Percentiles rank a stretch among this genome's conserved stretches.
Conservation (phyloP, 2,113 vertebrate genomes). For the Strigops habroptila region DNA sequence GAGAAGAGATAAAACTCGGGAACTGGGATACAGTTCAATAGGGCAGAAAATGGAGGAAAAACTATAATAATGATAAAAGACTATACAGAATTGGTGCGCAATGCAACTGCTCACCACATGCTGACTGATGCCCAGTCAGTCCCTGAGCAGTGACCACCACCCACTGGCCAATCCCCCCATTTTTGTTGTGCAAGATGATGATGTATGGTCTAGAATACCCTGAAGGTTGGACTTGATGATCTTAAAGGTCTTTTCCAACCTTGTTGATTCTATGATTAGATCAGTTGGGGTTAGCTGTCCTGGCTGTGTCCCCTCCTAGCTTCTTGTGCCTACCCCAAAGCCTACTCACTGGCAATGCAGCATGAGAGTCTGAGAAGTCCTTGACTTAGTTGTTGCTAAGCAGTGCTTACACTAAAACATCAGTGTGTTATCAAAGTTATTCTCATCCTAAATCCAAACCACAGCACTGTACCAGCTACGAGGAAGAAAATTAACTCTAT, state of each 20-base stretch:
- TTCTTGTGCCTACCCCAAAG: too few species aligned
- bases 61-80: neutral
- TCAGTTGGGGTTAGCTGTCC: neutral
- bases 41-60: neutral
- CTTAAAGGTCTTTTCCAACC: too few species aligned
- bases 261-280: too few species aligned
- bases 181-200: neutral
- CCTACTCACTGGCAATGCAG: neutral
- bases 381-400: neutral
- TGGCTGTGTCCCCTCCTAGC: neutral
- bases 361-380: neutral
- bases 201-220: neutral
- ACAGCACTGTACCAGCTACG: neutral
- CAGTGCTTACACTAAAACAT: neutral
- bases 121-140: neutral
- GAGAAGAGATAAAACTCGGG: neutral
- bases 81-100: neutral
- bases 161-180: rapidly evolving
- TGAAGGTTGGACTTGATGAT: neutral
- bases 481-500: neutral
- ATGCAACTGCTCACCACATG: rapidly evolving
- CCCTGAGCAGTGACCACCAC: rapidly evolving
- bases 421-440: neutral
- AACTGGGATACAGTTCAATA: neutral
- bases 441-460: neutral